Base-by-base conservation (phyloP, 2,113 vertebrate species). In the Protobothrops flavoviridis region DNA sequence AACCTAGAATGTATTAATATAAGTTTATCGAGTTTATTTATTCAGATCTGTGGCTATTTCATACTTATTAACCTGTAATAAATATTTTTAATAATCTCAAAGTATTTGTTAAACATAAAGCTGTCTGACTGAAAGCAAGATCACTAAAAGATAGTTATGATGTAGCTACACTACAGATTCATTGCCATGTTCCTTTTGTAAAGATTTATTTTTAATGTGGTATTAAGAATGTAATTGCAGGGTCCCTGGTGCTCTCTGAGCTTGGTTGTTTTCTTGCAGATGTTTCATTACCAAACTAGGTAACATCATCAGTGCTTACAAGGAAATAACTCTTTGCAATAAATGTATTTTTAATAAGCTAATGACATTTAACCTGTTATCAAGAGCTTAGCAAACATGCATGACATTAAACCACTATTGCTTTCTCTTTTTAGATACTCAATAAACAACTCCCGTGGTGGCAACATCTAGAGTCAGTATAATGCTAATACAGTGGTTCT, bases 71-170 rank as follows among this genome's bases (percentile, higher is more conserved):
- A 97, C 98, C 97, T 98, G 97, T 95, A 95, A 97, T 98, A 98
- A 98, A 98, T 98, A 97, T 97, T 98, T 98, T 98, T 97, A 98
- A 98, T 98, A 98, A 98, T 97, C 95, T 95, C 92, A 24, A 93
- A 91, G 94, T 97, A 97, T 98, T 98, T 98, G 97, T 95, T 96
- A 97, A 96, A 96, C 95, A 95, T 98, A 97, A 98, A 98, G 93
- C 97, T 97, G 96, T 95, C 97, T 94, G 81, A 56, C 55, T 61
- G 94, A 97, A 95, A 96, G 88, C 91, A 86, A 94, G 95, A 95
- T 95, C 96, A 88, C 92, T 93, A 93, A 96, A 93, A 96, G 94
- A 96, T 93, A 85, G 95, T 96, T 92, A 91, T 95, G 93, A 92
- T 48, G 43, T 92, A 89, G 88, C 94, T 96, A 90, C n/a, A 90